phyloP scores from a whole-genome alignment of 2,113 vertebrate genomes.

The Tricholaema leucomelas region DNA sequence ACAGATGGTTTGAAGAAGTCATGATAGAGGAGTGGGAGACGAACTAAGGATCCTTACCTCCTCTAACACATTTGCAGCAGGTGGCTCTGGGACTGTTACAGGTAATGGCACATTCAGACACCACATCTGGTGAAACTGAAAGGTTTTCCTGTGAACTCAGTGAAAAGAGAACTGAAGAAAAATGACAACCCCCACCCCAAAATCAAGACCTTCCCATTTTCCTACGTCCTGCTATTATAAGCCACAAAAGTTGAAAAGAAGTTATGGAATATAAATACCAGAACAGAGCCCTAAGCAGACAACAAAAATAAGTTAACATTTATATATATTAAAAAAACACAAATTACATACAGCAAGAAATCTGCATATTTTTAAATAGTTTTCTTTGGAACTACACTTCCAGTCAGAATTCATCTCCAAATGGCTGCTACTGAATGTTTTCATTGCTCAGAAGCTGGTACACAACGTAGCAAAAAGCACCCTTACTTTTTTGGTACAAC shows the following conservation, averaged over 20 bases:
- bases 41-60: neutral
- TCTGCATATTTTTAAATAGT: slow-evolving; percentile 52
- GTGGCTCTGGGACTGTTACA: neutral
- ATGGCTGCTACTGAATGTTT: neutral
- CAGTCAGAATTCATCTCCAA: neutral
- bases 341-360: slow-evolving; percentile 55
- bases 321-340: neutral
- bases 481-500: neutral
- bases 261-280: slow-evolving; percentile 23
- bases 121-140: neutral
- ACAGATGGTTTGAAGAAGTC: neutral
- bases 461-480: neutral
- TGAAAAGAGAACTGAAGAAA: neutral
- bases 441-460: neutral
- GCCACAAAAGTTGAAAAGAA: neutral
- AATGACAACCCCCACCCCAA: neutral
- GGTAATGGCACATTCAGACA: neutral
- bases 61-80: neutral
- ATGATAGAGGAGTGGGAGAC: neutral
- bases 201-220: neutral
- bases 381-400: slow-evolving; percentile 60
- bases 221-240: neutral
- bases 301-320: slow-evolving; percentile 71
- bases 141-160: neutral
- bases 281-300: neutral